Percentiles rank a stretch among this genome's conserved stretches.
Evolutionary conservation across 2,888 invertebrate genomes (phyloP).

Genomic region (Epinotia brunnichana): DNA sequence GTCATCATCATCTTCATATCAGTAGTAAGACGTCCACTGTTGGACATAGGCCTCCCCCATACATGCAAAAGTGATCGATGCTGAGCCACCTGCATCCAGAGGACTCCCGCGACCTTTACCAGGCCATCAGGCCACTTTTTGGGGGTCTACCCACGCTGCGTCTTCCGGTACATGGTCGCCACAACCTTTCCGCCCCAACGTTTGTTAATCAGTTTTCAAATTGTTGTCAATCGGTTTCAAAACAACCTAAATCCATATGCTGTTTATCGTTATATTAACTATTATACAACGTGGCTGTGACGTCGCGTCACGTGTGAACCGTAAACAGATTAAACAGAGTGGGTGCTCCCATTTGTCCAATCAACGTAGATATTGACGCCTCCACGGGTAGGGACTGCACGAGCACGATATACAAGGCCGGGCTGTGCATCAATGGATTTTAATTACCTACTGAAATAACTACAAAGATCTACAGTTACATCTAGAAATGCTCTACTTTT

Average conservation of each 20-base stretch:
- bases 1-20: no score
- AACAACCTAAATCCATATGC: neutral
- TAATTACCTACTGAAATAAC: constrained; percentile 22
- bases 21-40: no score
- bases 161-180: no score
- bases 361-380: constrained; percentile 71
- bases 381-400: constrained; percentile 29
- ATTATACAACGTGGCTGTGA: neutral
- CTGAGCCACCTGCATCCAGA: no score
- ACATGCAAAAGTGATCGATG: no score
- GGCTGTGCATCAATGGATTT: constrained; percentile 33
- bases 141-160: no score
- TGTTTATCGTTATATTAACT: neutral
- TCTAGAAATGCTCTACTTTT: neutral
- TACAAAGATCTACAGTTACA: neutral
- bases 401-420: constrained; percentile 34
- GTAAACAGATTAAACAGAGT: constrained; percentile 50
- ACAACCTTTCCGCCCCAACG: no score
- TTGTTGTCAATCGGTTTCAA: no score
- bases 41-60: no score
- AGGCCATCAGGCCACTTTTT: no score
- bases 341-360: constrained; percentile 73
- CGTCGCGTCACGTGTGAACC: constrained; percentile 44
- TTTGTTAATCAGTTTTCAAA: no score
- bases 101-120: no score